Evolutionary conservation across 2,113 vertebrate genomes (phyloP).

Genomic region (Psilopsiagon aymara): DNA sequence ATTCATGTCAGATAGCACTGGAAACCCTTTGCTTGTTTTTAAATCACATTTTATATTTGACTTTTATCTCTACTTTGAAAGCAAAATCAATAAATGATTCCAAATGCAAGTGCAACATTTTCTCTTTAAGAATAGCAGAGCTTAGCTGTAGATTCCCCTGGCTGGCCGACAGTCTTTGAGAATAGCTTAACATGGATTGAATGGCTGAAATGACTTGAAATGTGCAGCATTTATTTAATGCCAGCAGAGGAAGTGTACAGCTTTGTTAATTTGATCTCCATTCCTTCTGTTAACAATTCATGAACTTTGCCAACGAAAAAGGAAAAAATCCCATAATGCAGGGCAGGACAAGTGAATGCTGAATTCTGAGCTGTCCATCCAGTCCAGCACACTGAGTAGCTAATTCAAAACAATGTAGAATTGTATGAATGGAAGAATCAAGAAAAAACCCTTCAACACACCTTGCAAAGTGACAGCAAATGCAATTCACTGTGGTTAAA

Average conservation of each 20-base stretch:
- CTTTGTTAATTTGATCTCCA: slow-evolving; percentile 9
- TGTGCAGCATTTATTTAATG: not conserved
- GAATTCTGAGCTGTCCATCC: not conserved
- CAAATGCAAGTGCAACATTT: not conserved
- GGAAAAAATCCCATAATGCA: not conserved
- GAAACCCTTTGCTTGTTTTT: not conserved
- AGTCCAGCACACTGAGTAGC: not conserved
- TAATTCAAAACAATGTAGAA: not conserved
- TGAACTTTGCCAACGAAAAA: not conserved
- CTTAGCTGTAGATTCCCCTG: not conserved
- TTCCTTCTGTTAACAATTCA: not conserved
- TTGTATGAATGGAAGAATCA: not conserved
- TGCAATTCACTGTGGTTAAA: not conserved
- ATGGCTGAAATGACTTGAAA: not conserved
- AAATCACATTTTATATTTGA: not conserved
- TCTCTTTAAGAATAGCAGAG: not conserved
- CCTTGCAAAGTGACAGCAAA: not conserved
- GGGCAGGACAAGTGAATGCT: not conserved
- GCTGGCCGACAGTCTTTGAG: not conserved
- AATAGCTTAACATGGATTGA: not conserved
- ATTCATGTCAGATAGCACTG: not conserved
- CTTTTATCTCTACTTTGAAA: not conserved
- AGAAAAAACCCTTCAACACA: not conserved
- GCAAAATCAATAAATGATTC: not conserved
- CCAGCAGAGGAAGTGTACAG: not conserved